These are phyloP conservation scores for Melanchra persicariae DNA, from an alignment of 2,888 invertebrate species.

Conservation along the genomic window DNA sequence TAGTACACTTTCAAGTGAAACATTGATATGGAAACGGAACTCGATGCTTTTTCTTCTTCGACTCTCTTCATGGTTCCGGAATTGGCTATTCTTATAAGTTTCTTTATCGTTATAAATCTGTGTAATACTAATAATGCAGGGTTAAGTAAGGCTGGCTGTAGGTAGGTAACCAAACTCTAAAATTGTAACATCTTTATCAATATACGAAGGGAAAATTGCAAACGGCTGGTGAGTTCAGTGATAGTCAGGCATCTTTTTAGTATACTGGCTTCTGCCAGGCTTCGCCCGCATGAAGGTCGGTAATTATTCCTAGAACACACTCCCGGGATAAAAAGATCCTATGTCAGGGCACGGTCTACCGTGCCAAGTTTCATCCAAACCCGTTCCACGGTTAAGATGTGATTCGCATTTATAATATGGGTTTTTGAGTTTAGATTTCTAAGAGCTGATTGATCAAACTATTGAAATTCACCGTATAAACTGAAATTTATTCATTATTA, in stretches of 20 bases:
- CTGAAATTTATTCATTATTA: slow-evolving; percentile 20
- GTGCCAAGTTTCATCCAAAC: too few species aligned
- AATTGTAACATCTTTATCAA: background rate
- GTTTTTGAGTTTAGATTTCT: background rate
- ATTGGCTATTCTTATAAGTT: background rate
- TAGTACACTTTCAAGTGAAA: slow-evolving; percentile 2
- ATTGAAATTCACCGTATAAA: background rate
- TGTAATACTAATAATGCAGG: too few species aligned
- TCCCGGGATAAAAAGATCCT: too few species aligned
- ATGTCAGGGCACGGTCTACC: too few species aligned
- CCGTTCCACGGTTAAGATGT: too few species aligned
- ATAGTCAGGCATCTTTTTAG: background rate
- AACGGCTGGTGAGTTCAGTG: background rate
- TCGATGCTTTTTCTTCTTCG: background rate
- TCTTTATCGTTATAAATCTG: too few species aligned
- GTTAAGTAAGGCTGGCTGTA: too few species aligned
- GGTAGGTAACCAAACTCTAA: too few species aligned
- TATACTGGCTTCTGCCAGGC: too few species aligned
- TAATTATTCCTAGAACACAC: too few species aligned
- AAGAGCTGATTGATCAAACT: background rate
- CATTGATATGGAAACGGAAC: slow-evolving; percentile 14
- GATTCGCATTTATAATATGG: too few species aligned
- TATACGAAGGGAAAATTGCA: background rate
- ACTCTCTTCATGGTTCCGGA: background rate
- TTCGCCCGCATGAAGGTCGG: too few species aligned